Conservation (phyloP, 2,797 vertebrate species). For the Hyperoplus lanceolatus region DNA sequence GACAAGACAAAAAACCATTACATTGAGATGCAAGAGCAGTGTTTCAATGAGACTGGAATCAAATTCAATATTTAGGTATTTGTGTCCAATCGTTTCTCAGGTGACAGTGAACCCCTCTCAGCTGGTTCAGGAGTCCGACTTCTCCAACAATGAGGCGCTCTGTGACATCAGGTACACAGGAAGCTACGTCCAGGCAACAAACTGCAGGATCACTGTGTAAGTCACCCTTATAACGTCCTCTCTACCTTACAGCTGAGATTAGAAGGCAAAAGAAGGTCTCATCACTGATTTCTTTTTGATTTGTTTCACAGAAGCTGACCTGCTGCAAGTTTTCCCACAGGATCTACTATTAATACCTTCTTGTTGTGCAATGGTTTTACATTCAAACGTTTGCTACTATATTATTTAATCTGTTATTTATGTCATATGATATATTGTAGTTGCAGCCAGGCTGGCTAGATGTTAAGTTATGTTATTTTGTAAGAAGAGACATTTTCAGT, state of each 20-base stretch:
- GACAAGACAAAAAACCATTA: not conserved
- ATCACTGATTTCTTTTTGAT: conserved; percentile 11
- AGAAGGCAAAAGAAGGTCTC: not conserved
- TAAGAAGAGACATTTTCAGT: conserved; percentile 1
- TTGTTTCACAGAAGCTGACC: conserved; percentile 74
- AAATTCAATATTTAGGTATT: not conserved
- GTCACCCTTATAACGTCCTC: conserved; percentile 5
- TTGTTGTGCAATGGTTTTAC: conserved; percentile 19
- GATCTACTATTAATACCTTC: not conserved
- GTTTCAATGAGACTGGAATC: not conserved
- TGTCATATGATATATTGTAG: conserved; percentile 26
- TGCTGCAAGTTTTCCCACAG: conserved; percentile 22
- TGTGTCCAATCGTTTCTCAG: conserved; percentile 58
- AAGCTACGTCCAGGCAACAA: conserved; percentile 81
- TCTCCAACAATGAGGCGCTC: conserved; percentile 87
- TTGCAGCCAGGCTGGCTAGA: not conserved
- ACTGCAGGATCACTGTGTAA: conserved; percentile 87
- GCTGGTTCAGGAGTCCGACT: conserved; percentile 87
- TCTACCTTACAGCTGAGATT: not conserved
- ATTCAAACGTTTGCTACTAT: conserved; percentile 23
- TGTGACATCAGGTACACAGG: conserved; percentile 89
- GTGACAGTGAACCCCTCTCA: conserved; percentile 88
- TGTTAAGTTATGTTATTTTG: conserved; percentile 39
- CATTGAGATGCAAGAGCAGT: not conserved
- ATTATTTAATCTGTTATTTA: conserved; percentile 52